phyloP scores from a whole-genome alignment of 2,888 invertebrate genomes.

The Cotesia congregata region DNA sequence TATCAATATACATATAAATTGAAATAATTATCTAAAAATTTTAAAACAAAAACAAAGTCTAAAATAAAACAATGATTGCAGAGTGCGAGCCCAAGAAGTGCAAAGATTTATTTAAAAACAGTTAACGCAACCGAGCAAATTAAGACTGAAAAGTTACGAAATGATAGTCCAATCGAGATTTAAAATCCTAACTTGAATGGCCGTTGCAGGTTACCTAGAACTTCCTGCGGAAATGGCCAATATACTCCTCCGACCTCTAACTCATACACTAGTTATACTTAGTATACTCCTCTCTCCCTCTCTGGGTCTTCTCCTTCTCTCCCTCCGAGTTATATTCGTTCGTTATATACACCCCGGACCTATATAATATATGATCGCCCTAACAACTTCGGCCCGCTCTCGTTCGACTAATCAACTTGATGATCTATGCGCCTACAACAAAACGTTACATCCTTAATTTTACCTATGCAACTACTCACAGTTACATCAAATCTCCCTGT shows the following conservation, averaged over 20 bases:
- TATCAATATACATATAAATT: background rate
- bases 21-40: background rate
- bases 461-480: conserved; percentile 45
- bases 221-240: conserved; percentile 69
- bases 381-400: conserved; percentile 59
- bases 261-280: conserved; percentile 55
- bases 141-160: conserved; percentile 58
- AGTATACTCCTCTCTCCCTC: conserved; percentile 36
- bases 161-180: conserved; percentile 61
- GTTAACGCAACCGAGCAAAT: conserved; percentile 39
- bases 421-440: conserved; percentile 63
- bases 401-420: conserved; percentile 57
- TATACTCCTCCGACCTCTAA: conserved; percentile 66
- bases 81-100: too few species aligned
- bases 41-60: background rate
- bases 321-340: background rate
- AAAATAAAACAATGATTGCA: too few species aligned
- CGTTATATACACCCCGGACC: conserved; percentile 57
- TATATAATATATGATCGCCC: conserved; percentile 61
- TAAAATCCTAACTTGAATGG: conserved; percentile 65
- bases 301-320: background rate
- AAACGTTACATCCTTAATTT: conserved; percentile 61
- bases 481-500: too few species aligned
- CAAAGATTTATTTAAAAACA: too few species aligned
- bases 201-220: conserved; percentile 67